phyloP scores from a whole-genome alignment of 30 jellyfish, hydroid and myxozoan genomes.

The Euphysa ruthae region DNA sequence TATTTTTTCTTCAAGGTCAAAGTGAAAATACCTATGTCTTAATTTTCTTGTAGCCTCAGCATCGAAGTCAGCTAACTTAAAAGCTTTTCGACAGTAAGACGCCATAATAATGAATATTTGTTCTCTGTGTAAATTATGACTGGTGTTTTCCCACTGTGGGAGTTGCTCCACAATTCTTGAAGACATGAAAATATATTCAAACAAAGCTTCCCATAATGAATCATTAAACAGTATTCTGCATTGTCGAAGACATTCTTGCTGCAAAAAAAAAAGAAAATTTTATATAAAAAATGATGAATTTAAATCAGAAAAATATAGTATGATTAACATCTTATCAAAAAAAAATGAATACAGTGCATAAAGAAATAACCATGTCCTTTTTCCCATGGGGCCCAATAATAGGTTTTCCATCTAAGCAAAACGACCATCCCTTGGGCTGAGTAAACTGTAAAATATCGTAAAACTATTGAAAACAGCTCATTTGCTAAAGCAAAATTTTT shows the following conservation, averaged over 20 bases:
- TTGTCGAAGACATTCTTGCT: neutral
- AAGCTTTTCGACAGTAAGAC: neutral
- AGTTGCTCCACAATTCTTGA: neutral
- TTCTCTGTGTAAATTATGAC: neutral
- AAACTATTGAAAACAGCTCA: too few species aligned
- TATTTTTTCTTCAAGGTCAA: too few species aligned
- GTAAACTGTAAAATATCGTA: too few species aligned
- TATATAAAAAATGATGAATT: neutral
- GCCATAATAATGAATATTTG: constrained; percentile 3
- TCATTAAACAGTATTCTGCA: neutral
- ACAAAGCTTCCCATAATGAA: neutral
- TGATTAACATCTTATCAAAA: too few species aligned
- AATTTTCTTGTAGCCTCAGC: neutral
- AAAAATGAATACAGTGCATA: too few species aligned
- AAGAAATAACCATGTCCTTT: too few species aligned
- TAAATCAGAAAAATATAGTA: too few species aligned
- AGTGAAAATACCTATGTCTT: too few species aligned
- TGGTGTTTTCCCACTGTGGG: neutral
- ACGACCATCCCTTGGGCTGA: too few species aligned
- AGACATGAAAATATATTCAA: neutral
- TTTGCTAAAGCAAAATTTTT: too few species aligned
- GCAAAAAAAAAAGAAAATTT: neutral
- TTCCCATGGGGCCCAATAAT: too few species aligned
- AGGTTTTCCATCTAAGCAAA: too few species aligned
- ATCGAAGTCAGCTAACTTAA: neutral